Evolutionary conservation across 2,797 vertebrate genomes (phyloP).

Genomic region (Acipenser ruthenus): DNA sequence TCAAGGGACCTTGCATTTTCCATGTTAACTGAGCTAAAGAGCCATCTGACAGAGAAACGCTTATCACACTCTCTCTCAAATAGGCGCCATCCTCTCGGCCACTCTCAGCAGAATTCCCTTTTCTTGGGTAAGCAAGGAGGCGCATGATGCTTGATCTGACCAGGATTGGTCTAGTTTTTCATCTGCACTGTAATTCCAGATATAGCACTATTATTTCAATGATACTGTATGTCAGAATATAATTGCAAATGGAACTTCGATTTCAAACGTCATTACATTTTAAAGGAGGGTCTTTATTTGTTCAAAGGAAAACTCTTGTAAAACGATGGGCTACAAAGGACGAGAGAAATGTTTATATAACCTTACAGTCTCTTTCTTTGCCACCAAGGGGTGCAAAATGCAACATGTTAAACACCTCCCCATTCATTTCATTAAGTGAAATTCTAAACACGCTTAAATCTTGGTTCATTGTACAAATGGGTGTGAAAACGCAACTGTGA

Average conservation of each 20-base stretch:
- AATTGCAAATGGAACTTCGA: conserved; percentile 61
- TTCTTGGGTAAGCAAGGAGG: no score
- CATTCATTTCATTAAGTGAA: conserved; percentile 49
- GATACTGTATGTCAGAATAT: conserved; percentile 55
- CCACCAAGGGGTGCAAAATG: conserved; percentile 37
- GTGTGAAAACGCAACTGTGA: conserved; percentile 49
- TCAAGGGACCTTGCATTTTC: no score
- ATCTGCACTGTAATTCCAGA: conserved; percentile 50
- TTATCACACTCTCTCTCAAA: conserved; percentile 22
- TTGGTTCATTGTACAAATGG: conserved; percentile 53
- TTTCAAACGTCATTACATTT: conserved; percentile 72
- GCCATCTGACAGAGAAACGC: no score
- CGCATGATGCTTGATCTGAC: no score
- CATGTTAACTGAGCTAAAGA: no score
- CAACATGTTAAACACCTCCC: conserved; percentile 40
- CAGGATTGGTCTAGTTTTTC: not conserved
- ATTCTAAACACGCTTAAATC: conserved; percentile 58
- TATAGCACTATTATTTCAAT: conserved; percentile 54
- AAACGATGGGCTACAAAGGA: conserved; percentile 37
- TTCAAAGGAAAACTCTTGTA: conserved; percentile 35
- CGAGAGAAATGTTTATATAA: conserved; percentile 52
- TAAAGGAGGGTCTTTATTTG: conserved; percentile 64
- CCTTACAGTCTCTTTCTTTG: conserved; percentile 19
- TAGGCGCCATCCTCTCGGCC: conserved; percentile 34
- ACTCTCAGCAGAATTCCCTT: no score